These are phyloP conservation scores for Trissoscelio sp. DNA, from an alignment of 2,888 invertebrate genomes.

Conservation along the genomic window DNA sequence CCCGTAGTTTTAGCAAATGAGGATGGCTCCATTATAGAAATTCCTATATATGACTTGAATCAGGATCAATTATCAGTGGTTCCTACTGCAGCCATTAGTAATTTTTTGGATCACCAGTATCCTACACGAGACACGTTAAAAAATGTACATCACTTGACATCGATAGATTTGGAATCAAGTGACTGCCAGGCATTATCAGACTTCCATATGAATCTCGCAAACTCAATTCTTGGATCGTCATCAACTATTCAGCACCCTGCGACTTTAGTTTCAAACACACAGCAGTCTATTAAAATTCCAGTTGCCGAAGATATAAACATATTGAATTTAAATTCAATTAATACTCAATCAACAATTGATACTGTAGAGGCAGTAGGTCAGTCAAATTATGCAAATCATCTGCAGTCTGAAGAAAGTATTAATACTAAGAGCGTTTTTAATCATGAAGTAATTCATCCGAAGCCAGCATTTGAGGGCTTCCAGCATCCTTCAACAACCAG, in stretches of 20 bases:
- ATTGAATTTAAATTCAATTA: background rate
- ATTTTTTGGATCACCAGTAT: background rate
- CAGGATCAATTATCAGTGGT: background rate
- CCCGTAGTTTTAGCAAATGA: slow-evolving; percentile 9
- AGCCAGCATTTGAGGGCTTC: too few relatives aligned
- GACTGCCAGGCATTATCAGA: background rate
- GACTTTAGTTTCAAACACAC: background rate
- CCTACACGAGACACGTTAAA: background rate
- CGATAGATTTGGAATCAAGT: background rate
- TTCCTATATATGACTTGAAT: background rate
- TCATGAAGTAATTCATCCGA: too few relatives aligned
- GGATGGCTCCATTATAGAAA: slow-evolving; percentile 1
- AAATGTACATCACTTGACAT: background rate
- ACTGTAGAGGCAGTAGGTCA: background rate
- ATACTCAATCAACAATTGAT: background rate
- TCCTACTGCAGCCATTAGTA: background rate
- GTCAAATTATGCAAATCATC: background rate
- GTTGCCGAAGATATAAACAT: background rate
- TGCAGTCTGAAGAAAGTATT: too few relatives aligned
- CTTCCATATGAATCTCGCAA: slow-evolving; percentile 8
- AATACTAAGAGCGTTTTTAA: too few relatives aligned
- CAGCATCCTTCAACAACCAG: too few relatives aligned
- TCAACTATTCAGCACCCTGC: background rate
- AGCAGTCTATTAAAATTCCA: background rate
- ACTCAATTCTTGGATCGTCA: slow-evolving; percentile 13